Evolutionary conservation across 2,888 invertebrate genomes (phyloP).

Genomic region (Suillia variegata): DNA sequence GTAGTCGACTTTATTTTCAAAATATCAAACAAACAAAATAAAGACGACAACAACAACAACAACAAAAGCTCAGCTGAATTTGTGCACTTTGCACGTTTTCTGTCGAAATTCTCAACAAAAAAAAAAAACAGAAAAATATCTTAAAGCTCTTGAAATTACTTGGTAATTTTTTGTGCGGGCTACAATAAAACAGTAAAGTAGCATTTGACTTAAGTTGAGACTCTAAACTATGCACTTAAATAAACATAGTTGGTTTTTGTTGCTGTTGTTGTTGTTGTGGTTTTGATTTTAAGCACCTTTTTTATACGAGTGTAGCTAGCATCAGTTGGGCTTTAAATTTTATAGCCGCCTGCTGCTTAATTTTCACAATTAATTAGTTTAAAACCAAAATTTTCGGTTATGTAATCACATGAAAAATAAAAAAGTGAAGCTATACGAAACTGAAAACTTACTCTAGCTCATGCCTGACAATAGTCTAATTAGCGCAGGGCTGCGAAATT

Average conservation of each 20-base stretch:
- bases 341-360: not conserved
- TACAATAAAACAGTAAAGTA: not conserved
- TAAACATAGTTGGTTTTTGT: no score
- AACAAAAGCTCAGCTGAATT: not conserved
- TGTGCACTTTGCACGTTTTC: not conserved
- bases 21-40: no score
- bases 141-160: not conserved
- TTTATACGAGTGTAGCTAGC: no score
- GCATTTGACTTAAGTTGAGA: no score
- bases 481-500: not conserved
- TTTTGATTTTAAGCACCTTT: no score
- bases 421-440: no score
- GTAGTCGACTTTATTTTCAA: no score
- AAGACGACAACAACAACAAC: not conserved
- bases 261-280: no score
- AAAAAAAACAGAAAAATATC: not conserved
- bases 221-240: no score
- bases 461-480: not conserved
- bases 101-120: not conserved
- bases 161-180: not conserved
- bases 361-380: not conserved
- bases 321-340: not conserved
- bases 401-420: no score
- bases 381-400: no score
- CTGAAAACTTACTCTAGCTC: no score